A percentile compares a stretch with the other conserved stretches of the same genome.
Conservation (phyloP, 2,888 invertebrate genomes). For the Pelosia muscerda region DNA sequence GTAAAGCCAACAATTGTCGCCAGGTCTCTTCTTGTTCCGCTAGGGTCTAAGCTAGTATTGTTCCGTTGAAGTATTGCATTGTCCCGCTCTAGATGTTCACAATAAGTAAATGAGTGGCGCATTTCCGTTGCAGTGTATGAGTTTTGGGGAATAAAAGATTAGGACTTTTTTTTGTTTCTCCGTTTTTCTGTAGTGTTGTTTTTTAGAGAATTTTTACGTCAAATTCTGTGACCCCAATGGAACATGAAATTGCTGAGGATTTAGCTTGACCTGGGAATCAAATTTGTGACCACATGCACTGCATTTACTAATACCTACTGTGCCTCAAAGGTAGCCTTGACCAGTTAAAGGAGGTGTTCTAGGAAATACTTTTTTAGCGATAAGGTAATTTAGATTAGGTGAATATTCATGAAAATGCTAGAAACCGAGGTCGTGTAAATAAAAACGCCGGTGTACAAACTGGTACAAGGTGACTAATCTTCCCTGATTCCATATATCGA, state of each 20-base stretch:
- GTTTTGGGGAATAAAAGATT: background rate
- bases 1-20: conserved; percentile 1
- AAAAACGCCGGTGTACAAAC: conserved; percentile 5
- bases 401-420: background rate
- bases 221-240: too few species aligned
- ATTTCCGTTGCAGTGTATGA: background rate
- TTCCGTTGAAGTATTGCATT: background rate
- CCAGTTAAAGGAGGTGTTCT: too few species aligned
- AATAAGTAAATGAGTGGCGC: conserved; percentile 9
- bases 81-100: conserved; percentile 4
- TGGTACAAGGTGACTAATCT: conserved; percentile 7
- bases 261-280: too few species aligned
- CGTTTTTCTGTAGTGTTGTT: background rate
- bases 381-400: too few species aligned
- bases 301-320: too few species aligned
- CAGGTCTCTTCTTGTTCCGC: conserved; percentile 6
- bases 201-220: too few species aligned
- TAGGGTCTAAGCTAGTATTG: conserved; percentile 5
- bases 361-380: too few species aligned
- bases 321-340: too few species aligned
- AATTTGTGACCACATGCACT: too few species aligned
- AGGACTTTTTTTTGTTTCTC: background rate
- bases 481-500: background rate
- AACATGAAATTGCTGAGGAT: too few species aligned
- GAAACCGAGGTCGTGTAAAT: background rate